Evolutionary conservation across 2,888 invertebrate species (phyloP).

Genomic region (Adineta ricciae): DNA sequence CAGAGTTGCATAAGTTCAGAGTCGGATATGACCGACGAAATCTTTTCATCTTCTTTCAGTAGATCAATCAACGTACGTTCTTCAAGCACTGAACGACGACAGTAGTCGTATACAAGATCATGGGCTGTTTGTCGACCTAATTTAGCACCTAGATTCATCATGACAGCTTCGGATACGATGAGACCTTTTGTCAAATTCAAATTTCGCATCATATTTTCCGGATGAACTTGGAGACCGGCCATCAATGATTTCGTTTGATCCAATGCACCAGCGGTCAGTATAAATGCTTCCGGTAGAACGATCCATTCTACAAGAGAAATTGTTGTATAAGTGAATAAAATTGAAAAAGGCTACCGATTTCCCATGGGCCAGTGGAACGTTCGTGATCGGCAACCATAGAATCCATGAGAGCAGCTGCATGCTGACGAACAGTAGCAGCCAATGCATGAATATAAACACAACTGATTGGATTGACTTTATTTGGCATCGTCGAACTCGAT

Average conservation of each 20-base stretch:
- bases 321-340: too few relatives aligned
- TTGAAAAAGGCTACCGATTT: neutral
- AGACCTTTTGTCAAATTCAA: neutral
- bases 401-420: neutral
- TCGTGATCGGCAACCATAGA: neutral
- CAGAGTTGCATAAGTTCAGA: neutral
- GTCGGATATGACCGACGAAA: neutral
- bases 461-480: neutral
- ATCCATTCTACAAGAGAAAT: neutral
- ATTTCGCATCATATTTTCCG: neutral
- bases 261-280: neutral
- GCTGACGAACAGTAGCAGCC: neutral
- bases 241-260: neutral
- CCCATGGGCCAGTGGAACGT: neutral
- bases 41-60: neutral
- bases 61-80: neutral
- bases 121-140: neutral
- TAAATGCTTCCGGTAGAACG: neutral
- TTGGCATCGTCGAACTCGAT: neutral
- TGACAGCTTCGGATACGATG: neutral
- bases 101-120: neutral
- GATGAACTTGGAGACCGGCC: neutral
- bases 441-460: neutral
- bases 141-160: neutral
- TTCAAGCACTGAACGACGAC: neutral